A percentile compares a stretch with the other conserved stretches of the same genome.
Evolutionary conservation across 64 coral and sea anemone genomes (phyloP).

Genomic region (Actinia equina): DNA sequence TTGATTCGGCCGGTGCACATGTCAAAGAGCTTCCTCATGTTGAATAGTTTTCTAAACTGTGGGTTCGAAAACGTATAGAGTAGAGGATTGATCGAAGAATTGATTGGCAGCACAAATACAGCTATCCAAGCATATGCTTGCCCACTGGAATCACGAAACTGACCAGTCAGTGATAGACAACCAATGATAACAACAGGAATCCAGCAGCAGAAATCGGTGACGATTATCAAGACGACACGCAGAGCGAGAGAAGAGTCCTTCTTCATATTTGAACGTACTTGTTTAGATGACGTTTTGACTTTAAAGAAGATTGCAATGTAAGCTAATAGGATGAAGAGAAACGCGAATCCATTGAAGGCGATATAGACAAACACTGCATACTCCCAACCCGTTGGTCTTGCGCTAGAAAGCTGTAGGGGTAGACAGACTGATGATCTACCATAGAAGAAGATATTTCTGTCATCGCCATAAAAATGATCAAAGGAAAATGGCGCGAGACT

Average conservation of each 20-base stretch:
- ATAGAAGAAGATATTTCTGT: background rate
- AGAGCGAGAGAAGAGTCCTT: conserved; percentile 7
- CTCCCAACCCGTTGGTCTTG: background rate
- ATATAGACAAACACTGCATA: conserved; percentile 9
- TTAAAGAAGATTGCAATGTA: conserved; percentile 22
- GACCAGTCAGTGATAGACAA: background rate
- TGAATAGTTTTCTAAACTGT: conserved; percentile 10
- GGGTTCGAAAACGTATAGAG: conserved; percentile 12
- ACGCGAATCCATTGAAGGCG: conserved; percentile 8
- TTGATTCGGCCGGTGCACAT: too few species aligned
- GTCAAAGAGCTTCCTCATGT: background rate
- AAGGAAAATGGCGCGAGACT: background rate
- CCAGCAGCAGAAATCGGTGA: conserved; percentile 43
- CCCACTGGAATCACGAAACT: background rate
- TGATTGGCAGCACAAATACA: background rate
- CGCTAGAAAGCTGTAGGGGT: background rate
- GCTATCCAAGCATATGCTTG: conserved; percentile 4
- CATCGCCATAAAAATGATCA: background rate
- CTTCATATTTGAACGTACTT: conserved; percentile 16
- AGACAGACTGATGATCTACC: conserved; percentile 18
- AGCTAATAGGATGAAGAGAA: conserved; percentile 23
- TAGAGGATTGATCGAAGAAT: conserved; percentile 2
- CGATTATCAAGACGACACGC: background rate
- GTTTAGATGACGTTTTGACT: background rate
- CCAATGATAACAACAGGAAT: conserved; percentile 31